These are phyloP conservation scores for Hippocampus zosterae DNA, from an alignment of 2,113 vertebrate species.

Conservation along the genomic window DNA sequence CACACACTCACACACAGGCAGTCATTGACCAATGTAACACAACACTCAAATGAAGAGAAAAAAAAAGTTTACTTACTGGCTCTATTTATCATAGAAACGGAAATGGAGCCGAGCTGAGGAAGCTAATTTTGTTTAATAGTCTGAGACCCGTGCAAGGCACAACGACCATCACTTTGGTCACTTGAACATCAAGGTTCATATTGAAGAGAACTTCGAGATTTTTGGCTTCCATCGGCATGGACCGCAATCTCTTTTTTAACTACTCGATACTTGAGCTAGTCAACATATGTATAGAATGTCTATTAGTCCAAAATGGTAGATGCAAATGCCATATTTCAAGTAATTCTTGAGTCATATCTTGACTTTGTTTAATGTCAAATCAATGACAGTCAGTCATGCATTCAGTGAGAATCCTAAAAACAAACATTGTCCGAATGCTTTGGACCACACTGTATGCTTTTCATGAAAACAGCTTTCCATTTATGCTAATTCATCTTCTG, in stretches of 20 bases:
- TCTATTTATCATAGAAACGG: too few species aligned
- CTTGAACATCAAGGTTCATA: not conserved
- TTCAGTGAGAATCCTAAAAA: not conserved
- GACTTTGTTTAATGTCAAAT: not conserved
- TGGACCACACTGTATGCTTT: not conserved
- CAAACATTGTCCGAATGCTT: not conserved
- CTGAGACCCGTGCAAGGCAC: not conserved
- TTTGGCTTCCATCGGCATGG: not conserved
- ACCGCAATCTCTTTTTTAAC: not conserved
- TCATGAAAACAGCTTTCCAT: not conserved
- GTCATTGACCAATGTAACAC: too few species aligned
- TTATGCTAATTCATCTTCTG: not conserved
- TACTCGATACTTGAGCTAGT: not conserved
- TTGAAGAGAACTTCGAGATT: not conserved
- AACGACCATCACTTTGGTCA: not conserved
- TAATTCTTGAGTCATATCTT: not conserved
- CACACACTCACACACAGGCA: too few species aligned
- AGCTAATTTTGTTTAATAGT: not conserved
- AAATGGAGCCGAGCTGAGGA: too few species aligned
- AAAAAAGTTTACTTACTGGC: too few species aligned
- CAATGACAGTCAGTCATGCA: not conserved
- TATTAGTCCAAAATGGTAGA: not conserved
- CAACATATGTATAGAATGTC: not conserved
- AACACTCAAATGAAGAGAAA: too few species aligned
- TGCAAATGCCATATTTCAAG: not conserved